Evolutionary conservation across 2,113 vertebrate species (phyloP), one percentile per base, ranked within the genome.

Genomic region (Rhea americana): DNA sequence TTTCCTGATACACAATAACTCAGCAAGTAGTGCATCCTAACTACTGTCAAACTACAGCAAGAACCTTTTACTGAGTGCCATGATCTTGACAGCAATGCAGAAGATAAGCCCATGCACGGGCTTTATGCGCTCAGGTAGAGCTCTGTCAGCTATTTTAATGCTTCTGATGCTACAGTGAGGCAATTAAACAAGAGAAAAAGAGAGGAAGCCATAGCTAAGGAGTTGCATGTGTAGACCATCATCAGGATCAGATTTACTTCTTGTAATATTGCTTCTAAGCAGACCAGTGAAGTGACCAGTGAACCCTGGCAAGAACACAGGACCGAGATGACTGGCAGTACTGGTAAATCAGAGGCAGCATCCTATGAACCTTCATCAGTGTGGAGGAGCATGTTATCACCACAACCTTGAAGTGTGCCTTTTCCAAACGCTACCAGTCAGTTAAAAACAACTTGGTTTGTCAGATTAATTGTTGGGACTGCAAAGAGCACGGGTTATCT

Each of bases 121-220:
- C 18, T 43, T 59, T 7, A 2, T 1, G 1, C 39, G 39, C 1
- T 4, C 18, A 9, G 45, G 35, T 2, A 0, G 9, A 53, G 51
- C 50, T 53, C 7, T 20, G 17, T 4, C 53, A 35, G 15, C 28
- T 30, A 56, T 5, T 79, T 63, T 26, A 68, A 51, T 8, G 59
- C 17, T 82, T 56, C 66, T 18, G 41, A 82, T 18, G 50, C n/a
- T 65, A 28, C 28, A 53, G 63, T 3, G 35, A 45, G 4, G 39
- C 0, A 1, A 58, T 11, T 53, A 17, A 35, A 70, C 43, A 51
- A 62, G 20, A 55, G 28, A 58, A 65, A 58, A 65, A n/a, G 51
- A 73, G n/a, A 65, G 25, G 15, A 61, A 85, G 63, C n/a, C n/a
- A 55, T 8, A 66, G 45, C 18, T 39, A 71, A 43, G 25, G 48